Evolutionary conservation across 2,113 vertebrate genomes (phyloP), one percentile per base, ranked within the genome.

Genomic region (Mystacornis crossleyi): DNA sequence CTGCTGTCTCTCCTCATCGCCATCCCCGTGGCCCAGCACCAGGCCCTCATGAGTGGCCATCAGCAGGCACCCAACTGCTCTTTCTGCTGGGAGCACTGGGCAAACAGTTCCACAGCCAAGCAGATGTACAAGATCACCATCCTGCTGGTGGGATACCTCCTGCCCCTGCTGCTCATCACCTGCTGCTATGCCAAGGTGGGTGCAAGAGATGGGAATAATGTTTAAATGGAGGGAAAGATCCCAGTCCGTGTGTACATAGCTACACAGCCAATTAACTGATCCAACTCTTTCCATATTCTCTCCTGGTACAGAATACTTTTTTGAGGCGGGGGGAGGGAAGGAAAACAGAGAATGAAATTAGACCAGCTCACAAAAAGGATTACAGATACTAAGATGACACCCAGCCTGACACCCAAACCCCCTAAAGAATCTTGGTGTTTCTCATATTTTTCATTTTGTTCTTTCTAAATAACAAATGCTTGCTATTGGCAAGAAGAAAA

Each of bases 81-180:
- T 18, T 99, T 99, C 96, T 99, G 99, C 97, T 99, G 99, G 99
- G 98, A 99, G 85, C 70, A 90, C 17, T 98, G 99, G 98, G 60
- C 95, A 33, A 62, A 96, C 2, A 74, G 96, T 7, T 96, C 97
- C 9, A 84, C 92, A 2, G 97, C 98, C 90, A 98, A 94, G 77
- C 96, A 84, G 71, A 80, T 90, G 43, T 99, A 98, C 97, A 98
- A 97, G 97, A 96, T 99, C 4, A 92, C 97, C 20, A 93, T 99
- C 48, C 96, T 99, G 91, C 62, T 98, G 64, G 90, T 98, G 60
- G 99, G 99, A 1, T 99, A 98, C 95, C 89, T 99, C 81, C 97
- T 99, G 86, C 98, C 98, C 23, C 95, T 99, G 97, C 86, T 98
- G 86, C 97, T 99, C 92, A 99, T 99, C 97, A 98, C 97, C 90